phyloP scores from a whole-genome alignment of 2,797 vertebrate species.

The Manis pentadactyla region DNA sequence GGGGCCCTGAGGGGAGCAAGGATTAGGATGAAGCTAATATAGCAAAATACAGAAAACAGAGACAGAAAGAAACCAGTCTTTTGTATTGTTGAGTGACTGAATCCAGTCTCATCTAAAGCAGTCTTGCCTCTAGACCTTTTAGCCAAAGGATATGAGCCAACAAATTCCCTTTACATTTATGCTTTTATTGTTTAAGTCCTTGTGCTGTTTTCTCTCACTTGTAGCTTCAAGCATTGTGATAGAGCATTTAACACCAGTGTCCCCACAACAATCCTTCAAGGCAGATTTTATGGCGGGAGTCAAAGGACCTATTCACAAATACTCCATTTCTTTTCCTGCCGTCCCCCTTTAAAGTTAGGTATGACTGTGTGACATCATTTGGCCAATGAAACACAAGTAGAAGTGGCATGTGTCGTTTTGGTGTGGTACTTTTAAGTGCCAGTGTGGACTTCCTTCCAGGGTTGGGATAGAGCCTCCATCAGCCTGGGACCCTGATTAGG shows the following conservation, averaged over 20 bases:
- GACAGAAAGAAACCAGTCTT: background rate
- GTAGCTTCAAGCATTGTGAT: background rate
- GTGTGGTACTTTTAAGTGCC: background rate
- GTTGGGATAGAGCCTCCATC: background rate
- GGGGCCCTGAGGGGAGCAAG: background rate
- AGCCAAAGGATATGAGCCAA: background rate
- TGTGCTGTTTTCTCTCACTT: background rate
- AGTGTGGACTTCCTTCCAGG: background rate
- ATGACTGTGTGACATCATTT: background rate
- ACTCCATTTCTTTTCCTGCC: background rate
- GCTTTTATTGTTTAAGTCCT: background rate
- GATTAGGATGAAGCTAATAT: background rate
- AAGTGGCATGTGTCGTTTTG: background rate
- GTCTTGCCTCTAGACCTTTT: background rate
- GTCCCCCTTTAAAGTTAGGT: background rate
- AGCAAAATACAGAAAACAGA: slow-evolving; percentile 3
- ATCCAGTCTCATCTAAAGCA: background rate
- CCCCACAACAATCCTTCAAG: background rate
- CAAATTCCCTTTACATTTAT: background rate
- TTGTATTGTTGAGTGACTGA: background rate
- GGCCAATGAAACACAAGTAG: background rate
- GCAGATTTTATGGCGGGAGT: background rate
- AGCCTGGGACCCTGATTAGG: background rate
- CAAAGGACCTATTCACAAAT: background rate
- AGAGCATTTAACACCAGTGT: background rate